Conservation (phyloP, 2,113 vertebrate species). For the Gymnorhina tibicen region DNA sequence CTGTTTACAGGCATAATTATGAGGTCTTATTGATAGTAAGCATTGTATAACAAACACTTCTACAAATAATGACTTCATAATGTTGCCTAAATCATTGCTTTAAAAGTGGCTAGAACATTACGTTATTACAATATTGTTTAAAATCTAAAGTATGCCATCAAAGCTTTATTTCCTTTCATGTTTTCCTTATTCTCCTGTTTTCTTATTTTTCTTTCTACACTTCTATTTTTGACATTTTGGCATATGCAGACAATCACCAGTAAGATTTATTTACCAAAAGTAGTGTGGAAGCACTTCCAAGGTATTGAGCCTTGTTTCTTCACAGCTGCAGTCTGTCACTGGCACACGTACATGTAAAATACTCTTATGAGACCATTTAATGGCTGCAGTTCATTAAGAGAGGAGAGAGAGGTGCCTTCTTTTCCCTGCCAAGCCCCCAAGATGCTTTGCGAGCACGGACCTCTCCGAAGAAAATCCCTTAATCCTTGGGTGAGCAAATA, state of each 20-base stretch:
- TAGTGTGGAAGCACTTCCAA: not conserved
- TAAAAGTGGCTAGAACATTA: not conserved
- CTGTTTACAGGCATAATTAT: not conserved
- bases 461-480: constrained; percentile 1
- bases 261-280: not conserved
- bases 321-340: not conserved
- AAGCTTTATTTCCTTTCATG: not conserved
- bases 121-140: not conserved
- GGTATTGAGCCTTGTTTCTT: not conserved
- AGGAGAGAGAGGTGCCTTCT: not conserved
- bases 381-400: not conserved
- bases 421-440: not conserved
- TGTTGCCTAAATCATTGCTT: not conserved
- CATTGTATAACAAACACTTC: not conserved
- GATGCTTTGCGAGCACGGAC: not conserved
- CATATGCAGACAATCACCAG: not conserved
- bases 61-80: not conserved
- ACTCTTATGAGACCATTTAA: not conserved
- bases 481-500: constrained; percentile 64
- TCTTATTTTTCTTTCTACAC: not conserved
- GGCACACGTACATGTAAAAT: not conserved
- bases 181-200: not conserved
- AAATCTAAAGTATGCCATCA: not conserved
- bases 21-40: not conserved
- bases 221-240: not conserved